Base-by-base conservation (phyloP, 2,888 invertebrate species). In the Tuberolachnus salignus region DNA sequence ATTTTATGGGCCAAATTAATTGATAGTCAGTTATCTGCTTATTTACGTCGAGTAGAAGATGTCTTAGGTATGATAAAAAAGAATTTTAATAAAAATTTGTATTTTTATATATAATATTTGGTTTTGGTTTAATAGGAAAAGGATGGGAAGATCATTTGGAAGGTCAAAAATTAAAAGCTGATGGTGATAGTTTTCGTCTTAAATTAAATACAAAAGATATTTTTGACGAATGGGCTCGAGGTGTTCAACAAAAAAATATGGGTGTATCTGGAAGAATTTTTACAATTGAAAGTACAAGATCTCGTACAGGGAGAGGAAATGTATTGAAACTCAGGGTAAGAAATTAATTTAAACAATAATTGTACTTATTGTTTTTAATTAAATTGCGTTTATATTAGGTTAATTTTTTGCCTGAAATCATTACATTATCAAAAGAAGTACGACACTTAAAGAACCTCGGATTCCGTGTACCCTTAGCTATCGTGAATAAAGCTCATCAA, bases 121-220 rank as follows among this genome's bases (percentile, higher is more conserved):
- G 21, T 69, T 59, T 71, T 61, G 6, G 3, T 59, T 69, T 3
- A 34, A 46, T 81, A 91, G 92, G 94, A 67, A 97, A 97, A 86
- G 97, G 97, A 55, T 99, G 99, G 99, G 98, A 98, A 86, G 96
- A 95, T 83, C 98, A 99, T 85, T 95, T 98, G 69, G 99, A 99
- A 86, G 99, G 99, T 14, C 97, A 98, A 85, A 96, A 97, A 85
- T 87, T 97, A 78, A 99, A 99, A 86, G 95, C 94, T 4, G 98
- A 98, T 84, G 98, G 98, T 4, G 98, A 99, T 85, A 98, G 97
- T 86, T 99, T 99, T 87, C 92, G 97, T 19, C 88, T 94, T 80
- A 98, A 99, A 86, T 88, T 99, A 55, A 97, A 97, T 85, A 98
- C 98, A 0, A 94, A 95, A 84, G 96, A 97, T 85, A 94, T 99